A percentile compares a stretch with the other conserved stretches of the same genome.
These are phyloP conservation scores for Parelbella ahira DNA, from an alignment of 2,888 invertebrate species.

Conservation along the genomic window DNA sequence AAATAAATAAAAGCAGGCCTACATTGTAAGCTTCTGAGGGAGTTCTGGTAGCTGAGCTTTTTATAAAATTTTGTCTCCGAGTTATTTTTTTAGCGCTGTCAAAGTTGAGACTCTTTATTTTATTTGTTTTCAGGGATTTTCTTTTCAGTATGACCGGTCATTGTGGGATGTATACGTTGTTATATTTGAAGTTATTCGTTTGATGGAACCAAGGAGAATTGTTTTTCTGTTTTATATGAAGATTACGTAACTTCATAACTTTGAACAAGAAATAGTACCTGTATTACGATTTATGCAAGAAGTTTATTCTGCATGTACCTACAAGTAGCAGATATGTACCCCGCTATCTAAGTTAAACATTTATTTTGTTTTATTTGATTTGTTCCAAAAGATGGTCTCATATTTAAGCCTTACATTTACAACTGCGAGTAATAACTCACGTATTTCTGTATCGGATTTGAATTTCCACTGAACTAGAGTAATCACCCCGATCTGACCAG, in stretches of 20 bases:
- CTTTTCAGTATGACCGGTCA: constrained; percentile 11
- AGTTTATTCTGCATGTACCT: too few species aligned
- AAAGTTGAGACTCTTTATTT: constrained; percentile 16
- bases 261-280: too few species aligned
- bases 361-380: too few species aligned
- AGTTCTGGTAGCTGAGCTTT: constrained; percentile 32
- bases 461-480: constrained; percentile 41
- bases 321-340: too few species aligned
- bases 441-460: constrained; percentile 43
- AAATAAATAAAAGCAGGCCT: constrained; percentile 54
- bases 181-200: constrained; percentile 13
- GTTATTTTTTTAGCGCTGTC: constrained; percentile 23
- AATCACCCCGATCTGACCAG: constrained; percentile 49
- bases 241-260: too few species aligned
- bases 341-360: too few species aligned
- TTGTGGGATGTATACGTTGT: background rate
- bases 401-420: constrained; percentile 24
- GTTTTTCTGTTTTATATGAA: too few species aligned
- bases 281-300: too few species aligned
- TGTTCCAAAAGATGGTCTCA: constrained; percentile 9
- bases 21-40: constrained; percentile 46
- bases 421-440: constrained; percentile 40
- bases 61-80: constrained; percentile 27
- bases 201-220: too few species aligned
- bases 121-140: constrained; percentile 16